These are phyloP conservation scores for Atethmia centrago DNA, from an alignment of 2,888 invertebrate species.

Conservation along the genomic window DNA sequence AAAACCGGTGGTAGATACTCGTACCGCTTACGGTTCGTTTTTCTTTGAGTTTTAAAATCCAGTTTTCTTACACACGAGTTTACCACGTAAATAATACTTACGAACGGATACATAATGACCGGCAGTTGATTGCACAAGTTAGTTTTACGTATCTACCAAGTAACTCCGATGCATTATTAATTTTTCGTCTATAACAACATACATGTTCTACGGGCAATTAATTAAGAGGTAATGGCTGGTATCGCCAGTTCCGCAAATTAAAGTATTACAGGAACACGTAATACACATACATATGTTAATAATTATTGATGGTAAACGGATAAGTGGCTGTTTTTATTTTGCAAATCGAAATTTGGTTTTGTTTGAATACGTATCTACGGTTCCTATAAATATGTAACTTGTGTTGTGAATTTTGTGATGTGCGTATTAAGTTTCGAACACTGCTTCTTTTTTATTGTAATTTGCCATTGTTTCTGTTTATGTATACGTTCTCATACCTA, in stretches of 20 bases:
- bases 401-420: slow-evolving; percentile 1
- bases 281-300: slow-evolving; percentile 9
- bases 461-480: neutral
- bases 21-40: neutral
- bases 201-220: slow-evolving; percentile 46
- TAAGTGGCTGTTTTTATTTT: slow-evolving; percentile 1
- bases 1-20: neutral
- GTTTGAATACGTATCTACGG: neutral
- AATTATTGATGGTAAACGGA: slow-evolving; percentile 26
- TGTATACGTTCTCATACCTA: neutral
- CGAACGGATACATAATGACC: slow-evolving; percentile 46
- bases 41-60: neutral
- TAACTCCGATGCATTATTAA: slow-evolving; percentile 52
- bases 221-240: slow-evolving; percentile 35
- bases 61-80: slow-evolving; percentile 4
- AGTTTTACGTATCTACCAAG: slow-evolving; percentile 36
- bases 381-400: slow-evolving; percentile 8
- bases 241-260: slow-evolving; percentile 52
- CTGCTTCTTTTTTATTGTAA: slow-evolving; percentile 9
- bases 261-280: slow-evolving; percentile 18
- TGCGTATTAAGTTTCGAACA: neutral
- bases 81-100: slow-evolving; percentile 35
- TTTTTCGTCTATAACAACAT: slow-evolving; percentile 43
- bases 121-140: slow-evolving; percentile 55
- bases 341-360: neutral